Evolutionary conservation across 2,888 invertebrate genomes (phyloP), one percentile per base, ranked within the genome.

Genomic region (Cyaniris semiargus): DNA sequence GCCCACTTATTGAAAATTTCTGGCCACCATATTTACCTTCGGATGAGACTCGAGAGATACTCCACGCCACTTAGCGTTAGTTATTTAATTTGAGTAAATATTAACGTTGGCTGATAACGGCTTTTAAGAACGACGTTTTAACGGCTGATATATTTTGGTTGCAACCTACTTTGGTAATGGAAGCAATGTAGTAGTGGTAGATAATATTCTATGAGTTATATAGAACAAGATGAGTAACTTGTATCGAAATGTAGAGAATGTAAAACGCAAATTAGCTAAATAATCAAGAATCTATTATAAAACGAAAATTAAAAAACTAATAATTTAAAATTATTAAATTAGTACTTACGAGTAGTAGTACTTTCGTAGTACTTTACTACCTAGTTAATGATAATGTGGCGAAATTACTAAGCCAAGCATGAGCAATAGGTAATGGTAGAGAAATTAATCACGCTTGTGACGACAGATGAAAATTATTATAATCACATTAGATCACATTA

Each of bases 1-100:
- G 88, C 92, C 90, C 85, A 91, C 88, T 89, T 87, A 86, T 88
- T 88, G 86, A 84, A 85, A 82, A 83, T 82, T 79, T 79, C 78
- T 81, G 76, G 79, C 86, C 78, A 78, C 78, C 78, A 79, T 82
- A 79, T 83, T 83, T 83, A 86, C 88, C 84, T 87, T 87, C 82
- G 85, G 89, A 89, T 90, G 88, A 87, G 53, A 18, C 53, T 53
- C 18, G 53, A 53, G 79, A 81, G 80, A 78, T 78, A 75, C 78
- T 80, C 80, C 77, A 80, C 81, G 77, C 72, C 77, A 80, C 78
- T 78, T 70, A 80, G 76, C 79, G 77, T 79, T 79, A 66, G 77
- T 79, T 81, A 80, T 80, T 76, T 79, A 78, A 79, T 81, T 80
- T 77, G 79, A 79, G 80, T 81, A 80, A 82, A 81, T 79, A 81